Evolutionary conservation across 2,888 invertebrate species (phyloP), one percentile per base, ranked within the genome.

Genomic region (Acleris holmiana): DNA sequence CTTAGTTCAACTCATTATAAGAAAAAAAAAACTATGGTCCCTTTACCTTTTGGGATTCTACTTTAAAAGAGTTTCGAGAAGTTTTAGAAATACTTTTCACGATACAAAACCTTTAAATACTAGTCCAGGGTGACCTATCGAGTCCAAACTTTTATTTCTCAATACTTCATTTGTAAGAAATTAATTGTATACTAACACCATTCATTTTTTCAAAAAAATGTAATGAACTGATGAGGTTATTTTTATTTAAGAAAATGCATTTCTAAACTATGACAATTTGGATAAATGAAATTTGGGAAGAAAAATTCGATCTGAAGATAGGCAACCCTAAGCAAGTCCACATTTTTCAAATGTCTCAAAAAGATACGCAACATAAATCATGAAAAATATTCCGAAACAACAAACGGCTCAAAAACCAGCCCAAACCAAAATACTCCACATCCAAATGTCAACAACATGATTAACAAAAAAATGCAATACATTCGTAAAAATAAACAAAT

Each of bases 401-500:
- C 48, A 13, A 7, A 10, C 40, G 46, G 50, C 62, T 40, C 35
- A 46, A 50, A 48, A 63, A 63, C 44, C n/a, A 21, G 50, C 56
- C 21, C 7, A 40, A 47, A 51, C n/a, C 51, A n/a, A 51, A 51
- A 29, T 35, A 13, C 29, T 35, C n/a, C 51, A 25, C 48, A 15
- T 40, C 64, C 67, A 59, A 67, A 71, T 68, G 66, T 70, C 74
- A 77, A 80, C 73, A 80, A 83, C 84, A 86, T 85, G 85, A 86
- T 86, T 73, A 83, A 82, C 80, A 79, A 80, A 62, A 35, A 82
- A 83, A 80, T 77, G 79, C 77, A 77, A 80, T 82, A 83, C 71
- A 80, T 79, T 80, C 69, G 79, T 84, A 85, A 82, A 80, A 72
- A 69, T 71, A 80, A 78, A 76, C 73, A 76, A 79, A 74, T 78